These are phyloP conservation scores for Acleris emargana DNA, from an alignment of 2,888 invertebrate genomes.

Conservation along the genomic window DNA sequence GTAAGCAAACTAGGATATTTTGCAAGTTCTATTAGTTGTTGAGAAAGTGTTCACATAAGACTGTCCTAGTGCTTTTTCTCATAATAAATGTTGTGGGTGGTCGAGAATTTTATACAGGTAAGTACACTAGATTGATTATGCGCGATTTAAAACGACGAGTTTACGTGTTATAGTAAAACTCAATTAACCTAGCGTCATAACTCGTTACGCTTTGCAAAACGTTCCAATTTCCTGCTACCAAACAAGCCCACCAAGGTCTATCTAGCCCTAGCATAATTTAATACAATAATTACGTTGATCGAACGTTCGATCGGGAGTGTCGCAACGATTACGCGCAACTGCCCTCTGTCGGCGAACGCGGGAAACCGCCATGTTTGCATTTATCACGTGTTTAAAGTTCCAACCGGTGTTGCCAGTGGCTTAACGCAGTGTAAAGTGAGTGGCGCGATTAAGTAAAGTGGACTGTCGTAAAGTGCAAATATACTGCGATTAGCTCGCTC, in stretches of 20 bases:
- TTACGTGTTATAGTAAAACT: slow-evolving; percentile 5
- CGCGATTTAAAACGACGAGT: too few relatives aligned
- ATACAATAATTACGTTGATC: slow-evolving; percentile 35
- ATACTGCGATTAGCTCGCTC: slow-evolving; percentile 39
- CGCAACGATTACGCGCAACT: slow-evolving; percentile 41
- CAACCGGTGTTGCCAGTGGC: slow-evolving; percentile 29
- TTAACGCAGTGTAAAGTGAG: slow-evolving; percentile 49
- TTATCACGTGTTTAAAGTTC: slow-evolving; percentile 36
- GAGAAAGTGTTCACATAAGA: too few relatives aligned
- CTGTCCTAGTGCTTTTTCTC: too few relatives aligned
- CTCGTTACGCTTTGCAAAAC: slow-evolving; percentile 26
- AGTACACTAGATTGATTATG: too few relatives aligned
- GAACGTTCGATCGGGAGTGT: slow-evolving; percentile 40
- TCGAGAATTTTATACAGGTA: too few relatives aligned
- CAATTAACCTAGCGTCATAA: slow-evolving; percentile 18
- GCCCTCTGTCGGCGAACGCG: slow-evolving; percentile 34
- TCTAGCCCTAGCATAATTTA: slow-evolving; percentile 28
- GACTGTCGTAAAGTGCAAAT: slow-evolving; percentile 51
- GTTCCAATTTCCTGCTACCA: slow-evolving; percentile 33
- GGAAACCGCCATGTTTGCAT: slow-evolving; percentile 37
- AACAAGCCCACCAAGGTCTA: slow-evolving; percentile 30
- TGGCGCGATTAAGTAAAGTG: slow-evolving; percentile 53
- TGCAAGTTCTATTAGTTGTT: too few relatives aligned
- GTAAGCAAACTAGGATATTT: too few relatives aligned
- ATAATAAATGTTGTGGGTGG: too few relatives aligned